These are phyloP conservation scores for Corvus cornix DNA, from an alignment of 2,113 vertebrate species.

Conservation along the genomic window DNA sequence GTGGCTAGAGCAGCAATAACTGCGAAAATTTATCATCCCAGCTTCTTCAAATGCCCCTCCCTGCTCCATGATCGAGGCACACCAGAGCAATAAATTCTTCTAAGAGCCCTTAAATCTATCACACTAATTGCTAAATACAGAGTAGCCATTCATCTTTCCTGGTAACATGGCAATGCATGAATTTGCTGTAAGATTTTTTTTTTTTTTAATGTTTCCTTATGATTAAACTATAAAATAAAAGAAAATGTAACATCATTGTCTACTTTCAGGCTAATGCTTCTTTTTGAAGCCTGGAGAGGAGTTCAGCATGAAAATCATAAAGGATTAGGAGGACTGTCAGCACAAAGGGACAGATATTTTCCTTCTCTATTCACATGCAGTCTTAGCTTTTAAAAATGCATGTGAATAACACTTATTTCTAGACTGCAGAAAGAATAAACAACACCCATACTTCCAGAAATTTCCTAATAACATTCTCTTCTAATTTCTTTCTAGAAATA, in stretches of 20 bases:
- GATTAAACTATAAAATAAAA: background rate
- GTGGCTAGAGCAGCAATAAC: background rate
- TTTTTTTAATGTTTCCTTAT: background rate
- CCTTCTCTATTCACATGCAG: background rate
- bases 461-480: background rate
- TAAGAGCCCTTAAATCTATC: constrained; percentile 59
- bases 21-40: background rate
- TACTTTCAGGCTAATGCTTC: background rate
- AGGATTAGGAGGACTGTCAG: background rate
- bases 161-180: background rate
- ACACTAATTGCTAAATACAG: background rate
- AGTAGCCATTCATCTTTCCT: background rate
- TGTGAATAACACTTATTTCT: background rate
- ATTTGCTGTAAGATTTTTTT: background rate
- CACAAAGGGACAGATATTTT: background rate
- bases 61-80: background rate
- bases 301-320: background rate
- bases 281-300: background rate
- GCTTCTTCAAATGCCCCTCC: background rate
- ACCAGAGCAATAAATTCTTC: constrained; percentile 42
- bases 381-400: background rate
- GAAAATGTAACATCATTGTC: background rate
- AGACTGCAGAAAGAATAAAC: background rate
- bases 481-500: background rate
- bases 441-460: background rate